A percentile compares a stretch with the other conserved stretches of the same genome.
phyloP scores from a whole-genome alignment of 2,113 vertebrate genomes.

The Rafetus swinhoei region DNA sequence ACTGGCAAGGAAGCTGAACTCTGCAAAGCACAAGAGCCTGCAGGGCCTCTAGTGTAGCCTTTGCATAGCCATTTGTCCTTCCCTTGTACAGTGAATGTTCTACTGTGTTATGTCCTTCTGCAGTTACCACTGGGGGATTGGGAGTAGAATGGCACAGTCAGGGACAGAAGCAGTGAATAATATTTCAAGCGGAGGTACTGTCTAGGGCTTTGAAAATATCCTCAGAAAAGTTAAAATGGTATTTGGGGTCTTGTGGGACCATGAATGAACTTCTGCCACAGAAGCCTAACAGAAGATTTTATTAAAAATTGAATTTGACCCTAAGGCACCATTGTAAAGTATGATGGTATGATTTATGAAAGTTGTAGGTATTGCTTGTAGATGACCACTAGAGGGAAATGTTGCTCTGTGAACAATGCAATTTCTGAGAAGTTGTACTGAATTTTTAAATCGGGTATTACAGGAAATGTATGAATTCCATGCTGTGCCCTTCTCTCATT shows the following conservation, averaged over 20 bases:
- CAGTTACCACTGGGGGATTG: background rate
- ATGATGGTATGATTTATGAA: accelerated
- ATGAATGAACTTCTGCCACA: background rate
- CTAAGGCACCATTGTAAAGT: accelerated
- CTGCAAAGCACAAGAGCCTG: background rate
- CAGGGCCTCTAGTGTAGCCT: background rate
- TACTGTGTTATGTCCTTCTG: background rate
- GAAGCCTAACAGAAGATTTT: accelerated
- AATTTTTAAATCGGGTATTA: background rate
- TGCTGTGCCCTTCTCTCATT: background rate
- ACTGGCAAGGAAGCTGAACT: background rate
- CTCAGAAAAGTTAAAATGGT: background rate
- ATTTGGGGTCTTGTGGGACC: background rate
- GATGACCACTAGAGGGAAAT: conserved; percentile 79
- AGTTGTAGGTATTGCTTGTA: background rate
- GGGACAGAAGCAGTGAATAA: background rate
- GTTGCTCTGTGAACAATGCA: conserved; percentile 71
- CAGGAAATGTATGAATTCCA: background rate
- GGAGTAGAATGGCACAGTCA: background rate
- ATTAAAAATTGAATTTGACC: background rate
- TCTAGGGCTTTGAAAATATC: background rate
- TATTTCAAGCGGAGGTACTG: background rate
- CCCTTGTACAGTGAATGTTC: background rate
- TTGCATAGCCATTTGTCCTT: background rate
- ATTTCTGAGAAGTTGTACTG: accelerated